Evolutionary conservation across 2,797 vertebrate genomes (phyloP).

Genomic region (Sciurus vulgaris): DNA sequence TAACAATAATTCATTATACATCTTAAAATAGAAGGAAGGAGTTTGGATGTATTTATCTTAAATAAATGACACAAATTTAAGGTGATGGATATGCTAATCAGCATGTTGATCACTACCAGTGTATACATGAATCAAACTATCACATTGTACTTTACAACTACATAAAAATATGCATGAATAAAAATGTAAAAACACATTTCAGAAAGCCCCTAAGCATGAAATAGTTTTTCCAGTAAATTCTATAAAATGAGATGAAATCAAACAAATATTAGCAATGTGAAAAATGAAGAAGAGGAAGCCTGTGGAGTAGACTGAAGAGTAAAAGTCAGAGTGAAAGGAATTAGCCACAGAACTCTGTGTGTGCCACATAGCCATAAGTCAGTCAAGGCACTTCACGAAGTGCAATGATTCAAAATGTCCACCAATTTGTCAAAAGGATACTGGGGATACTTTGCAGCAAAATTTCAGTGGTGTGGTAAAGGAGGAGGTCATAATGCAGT

Average conservation of each 20-base stretch:
- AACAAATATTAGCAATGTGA: background rate
- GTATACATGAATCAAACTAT: background rate
- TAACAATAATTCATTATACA: background rate
- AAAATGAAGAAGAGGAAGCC: background rate
- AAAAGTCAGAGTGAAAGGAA: background rate
- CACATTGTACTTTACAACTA: background rate
- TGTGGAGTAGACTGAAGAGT: background rate
- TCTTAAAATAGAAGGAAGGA: background rate
- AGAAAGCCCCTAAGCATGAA: background rate
- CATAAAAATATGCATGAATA: too few relatives aligned
- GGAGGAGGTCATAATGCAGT: background rate
- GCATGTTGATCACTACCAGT: background rate
- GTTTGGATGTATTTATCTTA: too few relatives aligned
- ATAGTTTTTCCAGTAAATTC: background rate
- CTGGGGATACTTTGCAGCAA: background rate
- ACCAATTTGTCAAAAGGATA: background rate
- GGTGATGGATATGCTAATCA: too few relatives aligned
- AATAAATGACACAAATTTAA: too few relatives aligned
- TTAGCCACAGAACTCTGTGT: background rate
- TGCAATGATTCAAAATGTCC: background rate
- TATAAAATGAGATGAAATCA: background rate
- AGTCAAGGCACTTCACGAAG: background rate
- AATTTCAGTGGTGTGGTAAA: background rate
- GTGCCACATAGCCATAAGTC: too few relatives aligned
- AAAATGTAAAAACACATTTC: background rate